A percentile compares a stretch with the other conserved stretches of the same genome.
Evolutionary conservation across 1,140 invertebrate genomes (phyloP).

Genomic region (Cydia amplana): DNA sequence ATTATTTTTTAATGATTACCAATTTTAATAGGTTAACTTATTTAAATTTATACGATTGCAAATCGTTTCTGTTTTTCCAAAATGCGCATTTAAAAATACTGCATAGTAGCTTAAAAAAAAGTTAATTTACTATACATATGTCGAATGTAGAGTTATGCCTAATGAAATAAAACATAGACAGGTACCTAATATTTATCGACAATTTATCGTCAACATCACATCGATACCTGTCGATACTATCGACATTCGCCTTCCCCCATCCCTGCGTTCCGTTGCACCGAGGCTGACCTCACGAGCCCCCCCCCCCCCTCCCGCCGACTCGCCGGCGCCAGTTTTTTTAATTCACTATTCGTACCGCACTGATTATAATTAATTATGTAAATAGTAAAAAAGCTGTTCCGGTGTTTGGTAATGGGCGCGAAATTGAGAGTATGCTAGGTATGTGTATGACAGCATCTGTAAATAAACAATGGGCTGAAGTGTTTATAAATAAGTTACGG

Average conservation of each 20-base stretch:
- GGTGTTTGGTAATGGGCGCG: not conserved
- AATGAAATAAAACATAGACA: too few species aligned
- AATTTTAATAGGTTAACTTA: too few species aligned
- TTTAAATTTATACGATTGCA: too few species aligned
- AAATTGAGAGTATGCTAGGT: conserved; percentile 20
- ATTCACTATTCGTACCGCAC: conserved; percentile 5
- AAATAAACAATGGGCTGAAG: not conserved
- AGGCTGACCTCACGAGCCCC: conserved; percentile 63
- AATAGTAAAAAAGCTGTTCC: conserved; percentile 25
- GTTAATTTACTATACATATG: too few species aligned
- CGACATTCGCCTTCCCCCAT: conserved; percentile 20
- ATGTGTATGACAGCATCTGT: conserved; percentile 27
- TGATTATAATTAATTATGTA: conserved; percentile 27
- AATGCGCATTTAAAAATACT: too few species aligned
- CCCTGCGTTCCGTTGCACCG: conserved; percentile 53
- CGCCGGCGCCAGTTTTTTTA: conserved; percentile 21
- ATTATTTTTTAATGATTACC: too few species aligned
- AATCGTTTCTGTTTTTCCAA: too few species aligned
- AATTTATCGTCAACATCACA: not conserved
- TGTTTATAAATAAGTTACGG: not conserved
- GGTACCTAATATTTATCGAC: not conserved
- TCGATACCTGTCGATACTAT: not conserved
- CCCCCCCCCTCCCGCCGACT: conserved; percentile 36
- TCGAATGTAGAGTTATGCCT: too few species aligned
- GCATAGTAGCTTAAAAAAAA: too few species aligned